Conservation (phyloP, 2,113 vertebrate genomes). For the Bubo blakistoni region DNA sequence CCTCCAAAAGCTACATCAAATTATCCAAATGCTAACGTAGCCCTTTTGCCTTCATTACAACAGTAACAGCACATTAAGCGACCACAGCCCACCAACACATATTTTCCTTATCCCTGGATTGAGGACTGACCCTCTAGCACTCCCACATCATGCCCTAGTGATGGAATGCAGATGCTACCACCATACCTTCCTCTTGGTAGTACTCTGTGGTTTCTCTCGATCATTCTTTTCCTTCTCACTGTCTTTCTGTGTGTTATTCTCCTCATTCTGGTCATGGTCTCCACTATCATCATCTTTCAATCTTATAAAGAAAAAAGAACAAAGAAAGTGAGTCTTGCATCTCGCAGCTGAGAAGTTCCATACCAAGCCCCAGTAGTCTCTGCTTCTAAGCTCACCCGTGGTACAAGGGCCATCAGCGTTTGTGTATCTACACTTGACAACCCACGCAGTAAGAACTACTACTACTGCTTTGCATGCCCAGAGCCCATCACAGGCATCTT, state of each 20-base stretch:
- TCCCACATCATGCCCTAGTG: neutral
- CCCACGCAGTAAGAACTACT: neutral
- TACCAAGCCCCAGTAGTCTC: neutral
- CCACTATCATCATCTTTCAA: conserved; percentile 85
- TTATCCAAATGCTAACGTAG: neutral
- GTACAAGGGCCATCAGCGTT: accelerated
- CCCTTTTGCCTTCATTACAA: neutral
- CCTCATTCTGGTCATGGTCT: conserved; percentile 84
- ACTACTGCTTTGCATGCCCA: neutral
- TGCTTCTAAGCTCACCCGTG: accelerated
- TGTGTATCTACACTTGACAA: neutral
- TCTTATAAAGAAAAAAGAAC: conserved; percentile 35
- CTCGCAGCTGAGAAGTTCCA: neutral
- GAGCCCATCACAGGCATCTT: neutral
- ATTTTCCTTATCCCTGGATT: neutral
- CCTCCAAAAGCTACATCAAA: neutral
- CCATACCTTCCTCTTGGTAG: conserved; percentile 77
- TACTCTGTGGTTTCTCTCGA: conserved; percentile 75
- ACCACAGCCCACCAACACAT: neutral
- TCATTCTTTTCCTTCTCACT: conserved; percentile 85
- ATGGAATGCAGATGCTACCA: neutral
- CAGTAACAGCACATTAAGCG: neutral
- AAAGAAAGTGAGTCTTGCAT: neutral
- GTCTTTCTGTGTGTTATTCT: conserved; percentile 87
- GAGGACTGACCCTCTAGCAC: neutral